Evolutionary conservation across 2,113 vertebrate genomes (phyloP).

Genomic region (Solea senegalensis): DNA sequence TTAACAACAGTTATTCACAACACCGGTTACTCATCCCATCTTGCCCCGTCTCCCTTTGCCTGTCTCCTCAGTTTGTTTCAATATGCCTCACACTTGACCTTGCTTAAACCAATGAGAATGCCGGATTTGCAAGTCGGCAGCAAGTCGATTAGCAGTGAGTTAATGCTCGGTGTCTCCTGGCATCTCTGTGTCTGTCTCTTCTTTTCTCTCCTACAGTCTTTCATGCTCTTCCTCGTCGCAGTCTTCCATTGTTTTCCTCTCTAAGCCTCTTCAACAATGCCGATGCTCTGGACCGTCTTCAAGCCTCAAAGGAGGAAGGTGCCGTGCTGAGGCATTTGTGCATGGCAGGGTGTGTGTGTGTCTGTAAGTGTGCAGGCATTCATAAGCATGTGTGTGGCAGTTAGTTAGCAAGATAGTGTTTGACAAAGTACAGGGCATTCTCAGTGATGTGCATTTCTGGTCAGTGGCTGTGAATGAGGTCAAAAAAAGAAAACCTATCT

Average conservation of each 20-base stretch:
- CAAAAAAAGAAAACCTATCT: conserved; percentile 24
- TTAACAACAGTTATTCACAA: conserved; percentile 56
- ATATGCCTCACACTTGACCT: conserved; percentile 57
- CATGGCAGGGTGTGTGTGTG: conserved; percentile 27
- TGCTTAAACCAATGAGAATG: conserved; percentile 55
- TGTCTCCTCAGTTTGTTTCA: conserved; percentile 54
- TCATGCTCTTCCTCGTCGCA: conserved; percentile 23
- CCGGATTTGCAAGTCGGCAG: conserved; percentile 66
- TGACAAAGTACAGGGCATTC: conserved; percentile 53
- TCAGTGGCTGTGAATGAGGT: conserved; percentile 41
- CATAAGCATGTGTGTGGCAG: conserved; percentile 29
- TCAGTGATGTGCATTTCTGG: conserved; percentile 40
- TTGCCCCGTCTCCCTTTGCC: conserved; percentile 29
- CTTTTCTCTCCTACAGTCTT: conserved; percentile 31
- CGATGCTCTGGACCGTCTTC: conserved; percentile 57
- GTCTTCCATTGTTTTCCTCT: conserved; percentile 48
- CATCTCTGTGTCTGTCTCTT: conserved; percentile 47
- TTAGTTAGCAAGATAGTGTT: conserved; percentile 24
- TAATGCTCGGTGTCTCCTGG: conserved; percentile 53
- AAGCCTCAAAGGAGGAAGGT: conserved; percentile 51
- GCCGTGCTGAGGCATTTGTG: conserved; percentile 56
- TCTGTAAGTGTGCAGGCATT: conserved; percentile 41
- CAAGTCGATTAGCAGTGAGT: conserved; percentile 58
- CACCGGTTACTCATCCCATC: conserved; percentile 50
- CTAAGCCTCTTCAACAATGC: conserved; percentile 60